phyloP scores from a whole-genome alignment of 2,113 vertebrate genomes.

The Hepsetus odoe region DNA sequence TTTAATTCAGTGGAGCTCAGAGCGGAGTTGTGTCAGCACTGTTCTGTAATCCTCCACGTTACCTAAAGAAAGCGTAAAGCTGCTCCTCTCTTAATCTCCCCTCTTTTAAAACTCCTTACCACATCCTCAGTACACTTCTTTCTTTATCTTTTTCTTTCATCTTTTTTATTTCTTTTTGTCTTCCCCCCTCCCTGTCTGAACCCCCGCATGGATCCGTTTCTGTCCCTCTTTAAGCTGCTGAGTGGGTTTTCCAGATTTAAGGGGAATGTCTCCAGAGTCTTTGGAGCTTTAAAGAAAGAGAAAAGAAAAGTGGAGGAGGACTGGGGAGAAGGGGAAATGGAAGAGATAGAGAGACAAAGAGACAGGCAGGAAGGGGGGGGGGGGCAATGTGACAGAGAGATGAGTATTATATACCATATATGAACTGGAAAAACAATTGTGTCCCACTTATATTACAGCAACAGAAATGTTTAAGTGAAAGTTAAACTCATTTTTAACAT shows the following conservation, averaged over 20 bases:
- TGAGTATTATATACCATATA: not conserved
- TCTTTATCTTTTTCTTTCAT: too few relatives aligned
- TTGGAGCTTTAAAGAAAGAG: not conserved
- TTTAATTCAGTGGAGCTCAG: not conserved
- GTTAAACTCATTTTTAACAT: too few relatives aligned
- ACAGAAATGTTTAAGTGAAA: too few relatives aligned
- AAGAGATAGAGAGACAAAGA: not conserved
- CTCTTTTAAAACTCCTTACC: not conserved
- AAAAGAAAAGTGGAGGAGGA: not conserved
- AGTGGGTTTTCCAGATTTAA: not conserved
- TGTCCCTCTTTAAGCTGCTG: not conserved
- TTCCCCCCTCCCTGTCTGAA: not conserved
- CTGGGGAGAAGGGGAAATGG: not conserved
- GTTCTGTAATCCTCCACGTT: not conserved
- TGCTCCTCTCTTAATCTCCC: slow-evolving; percentile 8
- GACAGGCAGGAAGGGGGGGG: not conserved
- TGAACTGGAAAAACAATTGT: not conserved
- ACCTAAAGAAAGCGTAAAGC: not conserved
- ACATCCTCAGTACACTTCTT: too few relatives aligned
- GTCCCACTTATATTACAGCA: too few relatives aligned
- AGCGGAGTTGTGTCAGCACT: not conserved
- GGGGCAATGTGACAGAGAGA: not conserved
- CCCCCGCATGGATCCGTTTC: not conserved
- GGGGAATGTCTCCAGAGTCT: not conserved
- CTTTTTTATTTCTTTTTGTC: not conserved